Conservation (phyloP, 2,888 invertebrate species). For the Leucoptera coffeella region DNA sequence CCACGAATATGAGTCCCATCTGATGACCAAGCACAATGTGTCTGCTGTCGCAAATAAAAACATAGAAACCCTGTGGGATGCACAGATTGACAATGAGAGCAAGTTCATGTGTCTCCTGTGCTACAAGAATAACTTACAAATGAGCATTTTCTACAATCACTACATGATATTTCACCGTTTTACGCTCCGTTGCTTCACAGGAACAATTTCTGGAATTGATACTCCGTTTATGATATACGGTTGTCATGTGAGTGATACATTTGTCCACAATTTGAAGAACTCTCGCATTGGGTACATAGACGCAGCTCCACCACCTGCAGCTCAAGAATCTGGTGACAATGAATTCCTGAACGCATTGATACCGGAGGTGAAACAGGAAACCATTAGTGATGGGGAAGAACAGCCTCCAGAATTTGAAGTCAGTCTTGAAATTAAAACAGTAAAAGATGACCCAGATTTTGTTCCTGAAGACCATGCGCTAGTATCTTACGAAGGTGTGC, state of each 20-base stretch:
- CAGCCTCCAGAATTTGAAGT: conserved; percentile 6
- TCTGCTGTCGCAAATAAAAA: conserved; percentile 20
- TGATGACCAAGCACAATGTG: conserved; percentile 34
- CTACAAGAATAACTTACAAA: conserved; percentile 18
- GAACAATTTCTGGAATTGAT: conserved; percentile 25
- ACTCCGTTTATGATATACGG: conserved; percentile 28
- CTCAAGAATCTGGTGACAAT: conserved; percentile 6
- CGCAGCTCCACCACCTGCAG: conserved; percentile 13
- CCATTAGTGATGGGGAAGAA: conserved; percentile 12
- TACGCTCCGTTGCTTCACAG: conserved; percentile 36
- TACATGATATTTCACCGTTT: conserved; percentile 40
- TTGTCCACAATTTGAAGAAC: too few relatives aligned
- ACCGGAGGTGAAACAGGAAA: conserved; percentile 14
- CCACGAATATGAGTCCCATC: conserved; percentile 27
- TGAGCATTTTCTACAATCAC: conserved; percentile 28
- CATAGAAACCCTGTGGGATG: conserved; percentile 24
- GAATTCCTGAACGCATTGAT: conserved; percentile 13
- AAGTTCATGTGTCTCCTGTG: conserved; percentile 32
- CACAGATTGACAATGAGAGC: conserved; percentile 18
- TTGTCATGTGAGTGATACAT: too few relatives aligned
- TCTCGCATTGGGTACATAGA: conserved; percentile 26
- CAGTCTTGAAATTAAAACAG: conserved; percentile 5
- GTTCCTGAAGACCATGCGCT: conserved; percentile 9
- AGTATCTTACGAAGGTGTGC: conserved; percentile 24
- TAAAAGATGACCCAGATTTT: conserved; percentile 6